Conservation (phyloP, 1,140 invertebrate genomes). For the Halesus radiatus region DNA sequence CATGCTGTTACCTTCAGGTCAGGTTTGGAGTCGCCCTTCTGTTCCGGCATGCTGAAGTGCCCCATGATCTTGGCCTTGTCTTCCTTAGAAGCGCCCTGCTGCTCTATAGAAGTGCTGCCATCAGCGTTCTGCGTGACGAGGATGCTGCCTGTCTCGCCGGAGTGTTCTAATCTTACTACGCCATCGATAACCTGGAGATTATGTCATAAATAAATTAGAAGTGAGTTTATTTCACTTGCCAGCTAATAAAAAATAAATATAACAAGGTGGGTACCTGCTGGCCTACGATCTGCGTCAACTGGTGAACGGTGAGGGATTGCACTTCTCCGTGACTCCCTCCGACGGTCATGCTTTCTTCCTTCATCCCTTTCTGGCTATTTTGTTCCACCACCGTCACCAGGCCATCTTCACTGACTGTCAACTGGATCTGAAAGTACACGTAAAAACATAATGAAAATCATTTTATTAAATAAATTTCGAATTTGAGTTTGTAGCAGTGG, state of each 20-base stretch:
- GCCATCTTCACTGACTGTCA: constrained; percentile 70
- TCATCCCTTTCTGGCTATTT: constrained; percentile 65
- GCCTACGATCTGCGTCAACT: constrained; percentile 68
- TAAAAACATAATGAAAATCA: not conserved
- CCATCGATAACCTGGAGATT: constrained; percentile 61
- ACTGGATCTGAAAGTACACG: constrained; percentile 62
- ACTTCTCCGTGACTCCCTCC: constrained; percentile 58
- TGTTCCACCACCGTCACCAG: constrained; percentile 69
- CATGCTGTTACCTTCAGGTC: constrained; percentile 64
- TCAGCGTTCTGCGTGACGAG: constrained; percentile 69
- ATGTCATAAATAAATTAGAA: too few relatives aligned
- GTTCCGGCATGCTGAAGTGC: constrained; percentile 68
- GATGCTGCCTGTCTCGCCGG: constrained; percentile 66
- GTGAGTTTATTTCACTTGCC: too few relatives aligned
- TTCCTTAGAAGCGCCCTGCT: constrained; percentile 61
- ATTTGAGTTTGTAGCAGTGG: too few relatives aligned
- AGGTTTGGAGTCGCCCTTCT: constrained; percentile 64
- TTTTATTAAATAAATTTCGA: too few relatives aligned
- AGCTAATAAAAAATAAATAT: too few relatives aligned
- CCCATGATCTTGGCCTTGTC: constrained; percentile 66
- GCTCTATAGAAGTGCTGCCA: constrained; percentile 69
- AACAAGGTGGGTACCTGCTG: constrained; percentile 68
- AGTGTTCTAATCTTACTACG: constrained; percentile 68
- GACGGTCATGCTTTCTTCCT: constrained; percentile 2
- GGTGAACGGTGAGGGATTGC: constrained; percentile 68